Base-by-base conservation (phyloP, 2,888 invertebrate species). In the Podotricha telesiphe region DNA sequence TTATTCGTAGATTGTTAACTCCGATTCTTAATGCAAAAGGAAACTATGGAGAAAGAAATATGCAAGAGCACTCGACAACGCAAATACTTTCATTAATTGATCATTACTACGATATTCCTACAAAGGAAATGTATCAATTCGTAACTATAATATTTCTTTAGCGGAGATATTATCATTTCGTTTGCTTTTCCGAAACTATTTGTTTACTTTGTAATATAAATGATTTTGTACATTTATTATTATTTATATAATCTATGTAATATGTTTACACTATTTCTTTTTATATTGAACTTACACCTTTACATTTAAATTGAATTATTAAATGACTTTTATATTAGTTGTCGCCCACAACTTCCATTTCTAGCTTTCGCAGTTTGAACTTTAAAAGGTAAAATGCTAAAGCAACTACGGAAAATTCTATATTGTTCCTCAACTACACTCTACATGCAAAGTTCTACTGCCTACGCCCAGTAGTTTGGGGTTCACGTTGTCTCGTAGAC, bases 71-170 rank as follows among this genome's bases (percentile, higher is more conserved):
- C 67, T 67, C 67, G 53, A 61, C 67, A 61, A 53, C 61, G 61
- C 61, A 67, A 67, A 67, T 61, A 45, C 61, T 67, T 61, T 34
- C 59, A 58, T 67, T 67, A 67, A 67, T 67, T 67, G 67, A 67
- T 67, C 67, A 61, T 67, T 67, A 67, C 67, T 67, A 19, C 58
- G 51, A 61, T 59, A 51, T 61, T 51, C 20, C 59, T 61, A 19
- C 48, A 42, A 51, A 67, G 61, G 48, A 50, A 65, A 65, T 37
- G 48, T 59, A 67, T 59, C 51, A 67, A 61, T 51, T 51, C 15
- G 48, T 65, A 20, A 37, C 6, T 65, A 20, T 45, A 19, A n/a
- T 10, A 42, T 66, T 22, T 59, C 59, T 22, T 22, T 51, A 61
- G 51, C 28, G 11, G 20, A n/a, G 45, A 34, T 47, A 7, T 34